phyloP scores from a whole-genome alignment of 2,113 vertebrate genomes.

The Chamaetylas fuelleborni region DNA sequence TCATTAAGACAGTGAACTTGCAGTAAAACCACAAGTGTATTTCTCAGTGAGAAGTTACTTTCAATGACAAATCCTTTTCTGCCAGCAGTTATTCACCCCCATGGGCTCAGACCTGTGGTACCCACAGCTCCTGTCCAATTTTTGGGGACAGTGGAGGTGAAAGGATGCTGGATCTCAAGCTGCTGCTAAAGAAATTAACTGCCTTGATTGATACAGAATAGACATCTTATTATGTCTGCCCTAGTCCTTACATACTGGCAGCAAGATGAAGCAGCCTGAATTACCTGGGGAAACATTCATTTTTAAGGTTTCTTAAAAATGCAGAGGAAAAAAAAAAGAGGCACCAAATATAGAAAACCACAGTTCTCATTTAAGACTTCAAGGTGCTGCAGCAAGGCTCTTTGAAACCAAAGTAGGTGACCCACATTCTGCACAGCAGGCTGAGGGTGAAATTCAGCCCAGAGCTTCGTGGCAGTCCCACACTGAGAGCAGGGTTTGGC shows the following conservation, averaged over 20 bases:
- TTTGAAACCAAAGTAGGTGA: constrained; percentile 52
- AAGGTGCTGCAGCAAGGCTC: not conserved
- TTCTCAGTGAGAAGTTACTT: not conserved
- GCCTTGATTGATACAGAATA: not conserved
- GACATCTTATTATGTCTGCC: not conserved
- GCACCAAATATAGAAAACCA: not conserved
- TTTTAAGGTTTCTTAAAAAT: constrained; percentile 1
- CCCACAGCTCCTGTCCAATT: rapidly evolving
- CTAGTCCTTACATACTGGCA: not conserved
- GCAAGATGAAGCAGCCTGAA: not conserved
- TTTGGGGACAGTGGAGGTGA: not conserved
- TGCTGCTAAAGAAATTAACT: not conserved
- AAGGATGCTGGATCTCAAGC: not conserved
- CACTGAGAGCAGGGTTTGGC: not conserved
- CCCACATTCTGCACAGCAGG: constrained; percentile 46
- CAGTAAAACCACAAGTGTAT: not conserved
- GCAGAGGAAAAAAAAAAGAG: not conserved
- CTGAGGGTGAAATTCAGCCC: not conserved
- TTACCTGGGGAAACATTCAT: not conserved
- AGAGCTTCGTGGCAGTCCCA: not conserved
- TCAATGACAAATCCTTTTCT: not conserved
- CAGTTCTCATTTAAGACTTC: constrained; percentile 9
- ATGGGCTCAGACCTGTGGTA: not conserved
- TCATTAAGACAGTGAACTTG: not conserved
- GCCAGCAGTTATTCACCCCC: not conserved